These are phyloP conservation scores for Calliphora vomitoria DNA, from an alignment of 2,888 invertebrate genomes.

Conservation along the genomic window DNA sequence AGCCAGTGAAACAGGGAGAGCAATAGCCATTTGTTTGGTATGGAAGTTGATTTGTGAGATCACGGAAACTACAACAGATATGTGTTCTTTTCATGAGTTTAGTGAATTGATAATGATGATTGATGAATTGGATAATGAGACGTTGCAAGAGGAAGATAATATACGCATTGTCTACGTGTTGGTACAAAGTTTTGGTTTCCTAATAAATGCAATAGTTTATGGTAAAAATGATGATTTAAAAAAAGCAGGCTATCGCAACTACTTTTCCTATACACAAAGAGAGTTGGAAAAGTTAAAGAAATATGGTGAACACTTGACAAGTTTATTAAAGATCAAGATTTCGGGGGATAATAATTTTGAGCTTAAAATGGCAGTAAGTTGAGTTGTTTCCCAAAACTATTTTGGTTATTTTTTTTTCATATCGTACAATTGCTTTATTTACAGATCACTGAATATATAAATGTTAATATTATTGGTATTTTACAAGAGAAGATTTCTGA, in stretches of 20 bases:
- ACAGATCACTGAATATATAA: slow-evolving; percentile 76
- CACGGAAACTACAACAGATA: slow-evolving; percentile 74
- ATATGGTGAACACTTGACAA: slow-evolving; percentile 73
- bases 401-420: neutral
- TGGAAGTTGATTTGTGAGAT: slow-evolving; percentile 77
- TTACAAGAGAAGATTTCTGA: slow-evolving; percentile 75
- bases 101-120: slow-evolving; percentile 75
- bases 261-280: slow-evolving; percentile 74
- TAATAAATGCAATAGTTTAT: slow-evolving; percentile 76
- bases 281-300: slow-evolving; percentile 74
- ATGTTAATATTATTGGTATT: slow-evolving; percentile 73
- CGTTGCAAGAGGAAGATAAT: slow-evolving; percentile 75
- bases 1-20: slow-evolving; percentile 76
- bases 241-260: slow-evolving; percentile 77
- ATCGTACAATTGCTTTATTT: slow-evolving; percentile 46
- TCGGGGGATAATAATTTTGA: slow-evolving; percentile 74
- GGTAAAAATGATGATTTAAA: slow-evolving; percentile 76
- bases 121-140: slow-evolving; percentile 74
- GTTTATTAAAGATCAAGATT: slow-evolving; percentile 66
- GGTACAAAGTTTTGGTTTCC: slow-evolving; percentile 76
- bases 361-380: slow-evolving; percentile 74
- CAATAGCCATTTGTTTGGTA: slow-evolving; percentile 76
- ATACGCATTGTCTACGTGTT: slow-evolving; percentile 76
- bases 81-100: slow-evolving; percentile 77
- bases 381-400: neutral